Conservation (phyloP, 2,888 invertebrate species). For the Caenorhabditis sulstoni region DNA sequence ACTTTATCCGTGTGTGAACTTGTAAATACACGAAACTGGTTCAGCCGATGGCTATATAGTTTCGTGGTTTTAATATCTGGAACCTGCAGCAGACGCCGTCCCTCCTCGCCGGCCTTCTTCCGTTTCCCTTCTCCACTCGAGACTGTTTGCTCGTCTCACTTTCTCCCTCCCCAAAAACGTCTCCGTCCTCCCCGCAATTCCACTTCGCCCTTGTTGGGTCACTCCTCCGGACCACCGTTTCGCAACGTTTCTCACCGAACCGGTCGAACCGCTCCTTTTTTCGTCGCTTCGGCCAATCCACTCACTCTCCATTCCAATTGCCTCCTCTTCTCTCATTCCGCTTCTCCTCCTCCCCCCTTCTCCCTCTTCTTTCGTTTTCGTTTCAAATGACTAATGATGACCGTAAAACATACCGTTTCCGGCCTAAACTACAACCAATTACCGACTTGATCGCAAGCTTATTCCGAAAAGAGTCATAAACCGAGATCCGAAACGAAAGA, state of each 20-base stretch:
- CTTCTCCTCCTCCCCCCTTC: slow-evolving; percentile 9
- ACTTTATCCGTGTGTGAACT: slow-evolving; percentile 21
- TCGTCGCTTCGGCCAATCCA: slow-evolving; percentile 40
- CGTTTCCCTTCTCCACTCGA: slow-evolving; percentile 23
- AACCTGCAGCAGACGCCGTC: background rate
- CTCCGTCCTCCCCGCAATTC: background rate
- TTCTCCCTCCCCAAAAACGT: background rate
- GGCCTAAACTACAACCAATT: slow-evolving; percentile 41
- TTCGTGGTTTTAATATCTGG: slow-evolving; percentile 15
- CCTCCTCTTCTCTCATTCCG: slow-evolving; percentile 12
- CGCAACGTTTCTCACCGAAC: slow-evolving; percentile 30
- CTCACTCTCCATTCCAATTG: slow-evolving; percentile 36
- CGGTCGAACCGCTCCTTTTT: slow-evolving; percentile 40
- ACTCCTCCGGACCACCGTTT: slow-evolving; percentile 12
- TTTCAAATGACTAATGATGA: slow-evolving; percentile 33
- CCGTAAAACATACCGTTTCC: slow-evolving; percentile 54
- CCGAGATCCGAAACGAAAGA: background rate
- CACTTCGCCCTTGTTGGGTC: background rate
- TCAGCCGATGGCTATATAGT: slow-evolving; percentile 21
- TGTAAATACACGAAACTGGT: slow-evolving; percentile 31
- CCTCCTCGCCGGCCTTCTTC: background rate
- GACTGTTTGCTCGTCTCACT: slow-evolving; percentile 26
- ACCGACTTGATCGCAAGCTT: slow-evolving; percentile 9
- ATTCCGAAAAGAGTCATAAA: background rate
- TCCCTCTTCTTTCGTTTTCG: slow-evolving; percentile 7